phyloP scores from a whole-genome alignment of 2,113 vertebrate genomes.

The Austrofundulus limnaeus region DNA sequence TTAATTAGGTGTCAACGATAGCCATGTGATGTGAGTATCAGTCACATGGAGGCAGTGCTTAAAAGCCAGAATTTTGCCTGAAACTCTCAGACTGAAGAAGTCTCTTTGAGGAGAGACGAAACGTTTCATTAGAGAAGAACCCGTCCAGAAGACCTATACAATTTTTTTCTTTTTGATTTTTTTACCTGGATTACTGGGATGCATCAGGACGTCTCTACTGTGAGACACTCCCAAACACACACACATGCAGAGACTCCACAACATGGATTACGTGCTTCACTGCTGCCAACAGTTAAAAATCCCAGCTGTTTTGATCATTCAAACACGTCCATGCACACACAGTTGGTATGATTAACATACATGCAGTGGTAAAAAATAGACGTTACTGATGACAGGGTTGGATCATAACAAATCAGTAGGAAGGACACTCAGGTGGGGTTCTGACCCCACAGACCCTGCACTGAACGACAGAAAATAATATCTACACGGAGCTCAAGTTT shows the following conservation, averaged over 20 bases:
- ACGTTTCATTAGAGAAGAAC: too few relatives aligned
- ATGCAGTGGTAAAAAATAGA: slow-evolving; percentile 56
- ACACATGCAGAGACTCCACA: slow-evolving; percentile 27
- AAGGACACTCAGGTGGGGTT: slow-evolving; percentile 26
- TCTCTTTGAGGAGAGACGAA: too few relatives aligned
- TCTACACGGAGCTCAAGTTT: too few relatives aligned
- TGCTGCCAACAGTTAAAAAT: slow-evolving; percentile 39
- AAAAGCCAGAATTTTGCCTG: too few relatives aligned
- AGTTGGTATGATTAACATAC: slow-evolving; percentile 49
- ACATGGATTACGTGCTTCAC: slow-evolving; percentile 25
- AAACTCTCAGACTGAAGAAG: too few relatives aligned
- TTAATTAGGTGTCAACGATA: too few relatives aligned
- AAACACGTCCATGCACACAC: slow-evolving; percentile 42
- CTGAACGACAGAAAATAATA: slow-evolving; percentile 5
- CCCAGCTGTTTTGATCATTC: slow-evolving; percentile 60
- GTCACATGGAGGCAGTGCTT: too few relatives aligned
- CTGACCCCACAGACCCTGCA: slow-evolving; percentile 22
- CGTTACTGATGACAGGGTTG: slow-evolving; percentile 44
- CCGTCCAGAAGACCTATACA: too few relatives aligned
- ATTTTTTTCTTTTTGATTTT: too few relatives aligned
- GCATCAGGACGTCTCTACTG: too few relatives aligned
- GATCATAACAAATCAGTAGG: slow-evolving; percentile 48
- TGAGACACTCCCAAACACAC: slow-evolving; percentile 32
- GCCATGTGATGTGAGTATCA: too few relatives aligned
- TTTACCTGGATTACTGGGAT: too few relatives aligned